Evolutionary conservation across 2,797 vertebrate species (phyloP).

Genomic region (Microctenopoma stevenorrisi): DNA sequence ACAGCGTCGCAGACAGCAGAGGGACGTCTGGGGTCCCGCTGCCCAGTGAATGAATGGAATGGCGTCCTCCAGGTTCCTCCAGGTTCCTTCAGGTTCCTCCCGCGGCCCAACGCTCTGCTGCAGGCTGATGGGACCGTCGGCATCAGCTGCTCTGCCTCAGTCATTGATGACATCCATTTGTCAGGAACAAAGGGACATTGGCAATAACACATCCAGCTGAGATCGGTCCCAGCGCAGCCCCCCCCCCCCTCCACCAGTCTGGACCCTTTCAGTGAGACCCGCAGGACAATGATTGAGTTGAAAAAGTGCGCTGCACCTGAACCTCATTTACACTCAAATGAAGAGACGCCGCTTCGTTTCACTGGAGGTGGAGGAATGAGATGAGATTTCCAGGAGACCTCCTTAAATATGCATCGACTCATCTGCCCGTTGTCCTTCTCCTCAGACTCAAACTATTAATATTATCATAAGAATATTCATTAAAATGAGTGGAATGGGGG

Average conservation of each 20-base stretch:
- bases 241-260: conserved; percentile 4
- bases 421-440: too few species aligned
- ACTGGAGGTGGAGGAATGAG: background rate
- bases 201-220: conserved; percentile 8
- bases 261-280: conserved; percentile 1
- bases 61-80: too few species aligned
- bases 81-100: too few species aligned
- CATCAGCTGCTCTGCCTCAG: conserved; percentile 14
- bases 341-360: background rate
- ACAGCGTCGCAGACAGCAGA: too few species aligned
- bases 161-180: conserved; percentile 44
- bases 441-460: too few species aligned
- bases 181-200: conserved; percentile 16
- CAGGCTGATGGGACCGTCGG: conserved; percentile 21
- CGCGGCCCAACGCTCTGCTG: too few species aligned
- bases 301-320: conserved; percentile 29
- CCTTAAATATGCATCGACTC: background rate
- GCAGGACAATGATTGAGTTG: background rate
- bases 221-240: background rate
- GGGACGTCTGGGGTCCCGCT: too few species aligned
- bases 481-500: too few species aligned
- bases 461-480: too few species aligned
- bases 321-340: conserved; percentile 7
- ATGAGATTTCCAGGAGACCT: too few species aligned
- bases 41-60: conserved; percentile 4